Evolutionary conservation across 2,113 vertebrate species (phyloP), one percentile per base, ranked within the genome.

Genomic region (Paramisgurnus dabryanus): DNA sequence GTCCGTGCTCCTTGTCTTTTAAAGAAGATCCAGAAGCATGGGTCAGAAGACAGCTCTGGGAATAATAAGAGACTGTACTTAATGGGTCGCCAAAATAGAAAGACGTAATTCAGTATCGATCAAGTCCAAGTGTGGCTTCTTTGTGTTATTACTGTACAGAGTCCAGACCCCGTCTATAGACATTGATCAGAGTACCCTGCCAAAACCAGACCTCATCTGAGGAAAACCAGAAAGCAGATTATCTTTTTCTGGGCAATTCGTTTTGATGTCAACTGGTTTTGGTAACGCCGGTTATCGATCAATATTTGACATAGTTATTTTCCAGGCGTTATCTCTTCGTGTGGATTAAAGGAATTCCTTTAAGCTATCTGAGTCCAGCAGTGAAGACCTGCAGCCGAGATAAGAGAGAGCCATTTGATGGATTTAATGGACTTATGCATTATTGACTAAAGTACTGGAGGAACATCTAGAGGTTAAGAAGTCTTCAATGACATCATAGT

Each of bases 81-180:
- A 87, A 90, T 79, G 70, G 84, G 85, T 82, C 67, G 78, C 87
- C 88, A 86, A 91, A 91, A 91, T 86, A 89, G 89, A 87, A 82
- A 78, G 85, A 91, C 87, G 89, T 92, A 88, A 92, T 91, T 92
- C 89, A 87, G 75, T 91, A 93, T 92, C 89, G 91, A 92, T 92
- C 53, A 74, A 66, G 83, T 87, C 84, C 79, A 81, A 64, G 77
- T 78, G 83, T 80, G 68, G 55, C 40, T 57, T 68, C 67, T 89
- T 80, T 1, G 71, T 82, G 89, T 88, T 83, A 82, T 78, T 53
- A 83, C 82, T 87, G 87, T 82, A 79, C 76, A 83, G 68, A 85
- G 83, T 67, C 77, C 76, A 6, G 68, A 90, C 85, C 76, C 81
- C 77, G 3, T 53, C 12, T 34, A 65, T 64, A 60, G 84, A 85